These are phyloP conservation scores for Cephus sareptanus DNA, from an alignment of 2,888 invertebrate species.

Conservation along the genomic window DNA sequence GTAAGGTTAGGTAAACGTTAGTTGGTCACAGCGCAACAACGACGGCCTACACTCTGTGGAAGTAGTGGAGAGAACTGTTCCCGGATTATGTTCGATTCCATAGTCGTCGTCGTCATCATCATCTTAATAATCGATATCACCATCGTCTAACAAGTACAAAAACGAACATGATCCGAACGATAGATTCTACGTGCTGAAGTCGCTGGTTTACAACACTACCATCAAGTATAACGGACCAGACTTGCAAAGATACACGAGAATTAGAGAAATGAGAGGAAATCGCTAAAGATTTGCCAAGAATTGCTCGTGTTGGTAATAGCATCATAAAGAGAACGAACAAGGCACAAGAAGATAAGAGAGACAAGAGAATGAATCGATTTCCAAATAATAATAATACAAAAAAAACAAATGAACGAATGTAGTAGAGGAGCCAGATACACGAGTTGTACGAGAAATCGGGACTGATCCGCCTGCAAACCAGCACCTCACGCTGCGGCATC, in stretches of 20 bases:
- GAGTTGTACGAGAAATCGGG: conserved; percentile 19
- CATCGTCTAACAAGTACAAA: neutral
- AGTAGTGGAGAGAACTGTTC: conserved; percentile 30
- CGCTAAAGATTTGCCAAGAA: neutral
- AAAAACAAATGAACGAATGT: no score
- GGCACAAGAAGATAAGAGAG: no score
- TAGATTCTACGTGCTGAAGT: conserved; percentile 28
- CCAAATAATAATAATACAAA: no score
- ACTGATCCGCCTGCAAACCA: conserved; percentile 50
- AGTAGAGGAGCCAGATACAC: neutral
- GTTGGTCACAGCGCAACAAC: conserved; percentile 36
- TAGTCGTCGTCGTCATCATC: neutral
- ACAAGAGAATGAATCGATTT: no score
- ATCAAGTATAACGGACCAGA: neutral
- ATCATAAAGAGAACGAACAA: no score
- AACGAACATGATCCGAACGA: conserved; percentile 40
- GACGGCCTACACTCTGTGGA: conserved; percentile 30
- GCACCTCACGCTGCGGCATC: conserved; percentile 35
- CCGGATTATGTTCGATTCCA: conserved; percentile 35
- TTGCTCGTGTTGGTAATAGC: no score
- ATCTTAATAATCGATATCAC: no score
- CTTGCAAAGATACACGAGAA: neutral
- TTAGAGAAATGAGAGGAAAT: neutral
- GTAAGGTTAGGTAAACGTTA: conserved; percentile 32
- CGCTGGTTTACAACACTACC: conserved; percentile 33